These are phyloP conservation scores for Hydropsyche tenuis DNA, from an alignment of 1,140 invertebrate species.

Conservation along the genomic window DNA sequence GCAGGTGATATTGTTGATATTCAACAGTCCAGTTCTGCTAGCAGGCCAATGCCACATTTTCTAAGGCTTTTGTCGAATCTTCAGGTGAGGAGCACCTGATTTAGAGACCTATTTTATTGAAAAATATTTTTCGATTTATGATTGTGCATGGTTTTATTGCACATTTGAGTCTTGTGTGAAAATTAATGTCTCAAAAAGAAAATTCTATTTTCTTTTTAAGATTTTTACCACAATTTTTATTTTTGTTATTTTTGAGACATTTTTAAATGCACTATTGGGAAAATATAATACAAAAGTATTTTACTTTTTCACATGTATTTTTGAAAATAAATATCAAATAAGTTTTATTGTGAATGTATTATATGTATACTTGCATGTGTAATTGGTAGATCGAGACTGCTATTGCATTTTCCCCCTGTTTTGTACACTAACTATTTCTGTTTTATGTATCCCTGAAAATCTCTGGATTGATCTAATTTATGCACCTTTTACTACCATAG, in stretches of 20 bases:
- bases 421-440: constrained; percentile 27
- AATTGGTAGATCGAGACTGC: neutral
- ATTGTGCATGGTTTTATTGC: no score
- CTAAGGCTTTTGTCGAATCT: constrained; percentile 46
- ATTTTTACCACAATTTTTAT: no score
- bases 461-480: constrained; percentile 44
- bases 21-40: constrained; percentile 38
- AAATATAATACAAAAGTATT: no score
- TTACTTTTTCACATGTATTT: no score
- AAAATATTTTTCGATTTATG: neutral
- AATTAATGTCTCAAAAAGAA: no score
- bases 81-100: constrained; percentile 47
- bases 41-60: constrained; percentile 48
- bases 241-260: no score
- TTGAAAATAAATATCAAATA: neutral
- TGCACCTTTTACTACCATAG: constrained; percentile 41
- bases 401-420: neutral
- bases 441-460: constrained; percentile 36
- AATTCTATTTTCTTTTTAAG: no score
- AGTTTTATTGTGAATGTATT: constrained; percentile 3
- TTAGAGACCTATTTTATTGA: constrained; percentile 8
- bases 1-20: constrained; percentile 41
- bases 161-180: no score
- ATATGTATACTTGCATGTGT: constrained; percentile 10
- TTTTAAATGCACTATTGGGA: no score